These are phyloP conservation scores for Paramormyrops kingsleyae DNA, from an alignment of 2,113 vertebrate species.

Conservation along the genomic window DNA sequence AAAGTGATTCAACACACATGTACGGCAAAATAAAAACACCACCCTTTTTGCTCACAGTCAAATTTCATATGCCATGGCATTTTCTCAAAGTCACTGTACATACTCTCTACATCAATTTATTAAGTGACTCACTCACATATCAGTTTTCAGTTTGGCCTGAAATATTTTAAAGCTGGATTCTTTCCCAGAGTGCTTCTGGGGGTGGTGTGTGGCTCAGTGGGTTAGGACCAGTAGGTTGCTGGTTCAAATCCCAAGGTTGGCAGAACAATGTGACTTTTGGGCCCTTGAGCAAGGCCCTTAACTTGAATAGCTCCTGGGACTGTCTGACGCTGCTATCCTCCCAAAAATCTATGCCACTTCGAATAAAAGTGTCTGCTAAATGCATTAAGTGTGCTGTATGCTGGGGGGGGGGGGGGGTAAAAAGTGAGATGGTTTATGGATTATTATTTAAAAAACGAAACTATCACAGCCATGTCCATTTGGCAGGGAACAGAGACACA, in stretches of 20 bases:
- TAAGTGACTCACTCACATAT: background rate
- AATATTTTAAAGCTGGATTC: constrained; percentile 6
- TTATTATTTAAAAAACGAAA: background rate
- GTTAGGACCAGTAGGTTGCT: background rate
- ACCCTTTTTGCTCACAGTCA: background rate
- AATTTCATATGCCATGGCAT: background rate
- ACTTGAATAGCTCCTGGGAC: background rate
- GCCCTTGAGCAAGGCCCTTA: background rate
- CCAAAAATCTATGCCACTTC: background rate
- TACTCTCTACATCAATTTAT: background rate
- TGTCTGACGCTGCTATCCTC: background rate
- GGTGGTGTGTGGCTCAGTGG: background rate
- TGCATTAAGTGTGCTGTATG: background rate
- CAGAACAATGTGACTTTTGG: background rate
- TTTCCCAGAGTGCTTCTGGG: background rate
- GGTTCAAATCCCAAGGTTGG: background rate
- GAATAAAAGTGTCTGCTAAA: background rate
- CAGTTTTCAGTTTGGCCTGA: background rate
- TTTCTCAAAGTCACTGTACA: background rate
- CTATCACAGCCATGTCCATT: background rate
- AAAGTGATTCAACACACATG: background rate
- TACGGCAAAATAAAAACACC: background rate
- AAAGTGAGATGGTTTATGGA: background rate
- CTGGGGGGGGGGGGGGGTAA: background rate
- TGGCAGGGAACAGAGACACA: background rate